Conservation (phyloP, 2,113 vertebrate species). For the Paradoxurus hermaphroditus region DNA sequence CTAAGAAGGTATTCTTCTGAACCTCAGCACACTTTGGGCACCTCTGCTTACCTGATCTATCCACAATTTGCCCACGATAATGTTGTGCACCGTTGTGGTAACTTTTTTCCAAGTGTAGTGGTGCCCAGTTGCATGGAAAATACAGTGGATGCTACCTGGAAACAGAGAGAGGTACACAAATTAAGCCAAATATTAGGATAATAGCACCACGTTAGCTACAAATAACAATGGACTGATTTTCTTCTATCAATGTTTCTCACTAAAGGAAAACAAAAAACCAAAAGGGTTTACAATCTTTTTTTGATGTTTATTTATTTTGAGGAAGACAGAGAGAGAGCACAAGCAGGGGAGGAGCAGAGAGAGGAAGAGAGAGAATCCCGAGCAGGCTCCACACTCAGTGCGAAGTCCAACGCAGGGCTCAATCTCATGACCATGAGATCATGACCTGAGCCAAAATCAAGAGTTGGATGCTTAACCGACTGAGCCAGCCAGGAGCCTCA, state of each 20-base stretch:
- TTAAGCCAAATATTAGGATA: background rate
- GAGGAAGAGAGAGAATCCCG: too few relatives aligned
- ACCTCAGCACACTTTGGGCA: background rate
- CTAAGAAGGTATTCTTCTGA: background rate
- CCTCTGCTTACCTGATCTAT: constrained; percentile 93
- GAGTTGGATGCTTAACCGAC: too few relatives aligned
- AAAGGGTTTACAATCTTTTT: background rate
- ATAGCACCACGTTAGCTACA: background rate
- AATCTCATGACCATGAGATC: too few relatives aligned
- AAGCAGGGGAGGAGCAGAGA: too few relatives aligned
- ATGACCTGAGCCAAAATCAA: too few relatives aligned
- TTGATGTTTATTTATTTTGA: too few relatives aligned
- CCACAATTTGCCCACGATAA: constrained; percentile 98
- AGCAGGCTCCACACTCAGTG: too few relatives aligned
- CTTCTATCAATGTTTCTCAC: background rate
- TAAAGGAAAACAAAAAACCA: background rate
- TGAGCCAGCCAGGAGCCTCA: background rate
- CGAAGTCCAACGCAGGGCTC: too few relatives aligned
- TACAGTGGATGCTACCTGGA: constrained; percentile 95
- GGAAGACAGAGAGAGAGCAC: too few relatives aligned
- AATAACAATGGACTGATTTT: background rate
- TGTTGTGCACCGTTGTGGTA: constrained; percentile 98
- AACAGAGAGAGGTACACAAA: background rate
- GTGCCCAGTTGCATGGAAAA: constrained; percentile 93
- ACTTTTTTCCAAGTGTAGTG: constrained; percentile 99